Percentiles rank a stretch among this genome's conserved stretches.
Evolutionary conservation across 2,797 vertebrate species (phyloP).

Genomic region (Emys orbicularis): DNA sequence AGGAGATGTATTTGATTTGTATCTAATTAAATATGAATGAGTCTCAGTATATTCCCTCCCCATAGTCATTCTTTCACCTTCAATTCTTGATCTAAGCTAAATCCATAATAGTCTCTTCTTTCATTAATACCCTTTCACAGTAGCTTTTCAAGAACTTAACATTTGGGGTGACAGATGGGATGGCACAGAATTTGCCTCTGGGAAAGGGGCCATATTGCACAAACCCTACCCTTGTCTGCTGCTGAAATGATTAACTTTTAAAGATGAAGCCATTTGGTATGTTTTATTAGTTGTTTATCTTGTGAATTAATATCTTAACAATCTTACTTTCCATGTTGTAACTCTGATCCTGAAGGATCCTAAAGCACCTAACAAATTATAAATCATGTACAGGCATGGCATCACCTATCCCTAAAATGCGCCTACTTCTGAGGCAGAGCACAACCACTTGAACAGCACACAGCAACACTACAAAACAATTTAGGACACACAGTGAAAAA

Average conservation of each 20-base stretch:
- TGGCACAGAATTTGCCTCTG: background rate
- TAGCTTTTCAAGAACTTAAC: background rate
- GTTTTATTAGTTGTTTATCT: background rate
- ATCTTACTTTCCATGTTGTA: background rate
- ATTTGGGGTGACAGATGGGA: background rate
- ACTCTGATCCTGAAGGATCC: background rate
- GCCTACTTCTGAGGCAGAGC: background rate
- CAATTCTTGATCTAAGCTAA: background rate
- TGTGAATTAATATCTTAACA: background rate
- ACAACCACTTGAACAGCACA: background rate
- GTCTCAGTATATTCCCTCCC: background rate
- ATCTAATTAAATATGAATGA: background rate
- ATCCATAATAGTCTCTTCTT: background rate
- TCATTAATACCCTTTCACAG: background rate
- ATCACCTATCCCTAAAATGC: background rate
- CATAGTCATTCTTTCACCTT: background rate
- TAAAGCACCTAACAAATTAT: background rate
- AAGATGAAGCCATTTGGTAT: background rate
- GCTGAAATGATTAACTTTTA: background rate
- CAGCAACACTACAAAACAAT: background rate
- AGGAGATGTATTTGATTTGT: background rate
- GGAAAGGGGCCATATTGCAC: background rate
- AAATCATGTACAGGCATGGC: background rate
- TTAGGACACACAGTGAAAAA: accelerated
- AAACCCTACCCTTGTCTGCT: background rate